Evolutionary conservation across 1,140 invertebrate genomes (phyloP).

Genomic region (Eumaeus atala): DNA sequence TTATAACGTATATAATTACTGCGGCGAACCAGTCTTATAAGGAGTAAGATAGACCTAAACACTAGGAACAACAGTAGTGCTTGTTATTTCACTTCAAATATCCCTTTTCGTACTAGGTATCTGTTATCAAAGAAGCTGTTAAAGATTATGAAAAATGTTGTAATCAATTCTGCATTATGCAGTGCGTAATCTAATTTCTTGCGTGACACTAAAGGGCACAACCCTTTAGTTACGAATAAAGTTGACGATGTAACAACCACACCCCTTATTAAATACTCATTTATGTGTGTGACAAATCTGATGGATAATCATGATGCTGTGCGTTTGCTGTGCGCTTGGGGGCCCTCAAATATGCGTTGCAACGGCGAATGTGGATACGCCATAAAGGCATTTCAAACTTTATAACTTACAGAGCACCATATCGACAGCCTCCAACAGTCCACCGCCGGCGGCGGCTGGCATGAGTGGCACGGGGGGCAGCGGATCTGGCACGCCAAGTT

Average conservation of each 20-base stretch:
- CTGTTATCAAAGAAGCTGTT: no score
- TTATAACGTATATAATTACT: neutral
- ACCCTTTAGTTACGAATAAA: constrained; percentile 47
- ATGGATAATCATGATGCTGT: constrained; percentile 46
- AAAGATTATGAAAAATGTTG: no score
- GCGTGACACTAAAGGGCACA: constrained; percentile 24
- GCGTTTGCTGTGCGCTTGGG: constrained; percentile 56
- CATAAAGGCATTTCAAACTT: constrained; percentile 73
- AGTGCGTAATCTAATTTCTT: constrained; percentile 43
- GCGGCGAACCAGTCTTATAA: no score
- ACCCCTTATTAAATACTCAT: constrained; percentile 62
- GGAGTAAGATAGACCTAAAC: no score
- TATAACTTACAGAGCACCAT: constrained; percentile 74
- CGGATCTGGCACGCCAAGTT: constrained; percentile 70
- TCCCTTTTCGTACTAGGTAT: no score
- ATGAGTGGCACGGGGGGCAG: constrained; percentile 69
- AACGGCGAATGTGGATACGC: constrained; percentile 64
- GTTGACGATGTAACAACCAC: constrained; percentile 43
- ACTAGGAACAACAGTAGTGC: no score
- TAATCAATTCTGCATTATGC: neutral
- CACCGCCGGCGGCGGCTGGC: constrained; percentile 72
- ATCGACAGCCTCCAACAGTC: constrained; percentile 77
- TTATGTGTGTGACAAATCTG: constrained; percentile 37
- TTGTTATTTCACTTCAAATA: no score
- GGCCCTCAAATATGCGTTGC: constrained; percentile 50